Evolutionary conservation across 2,797 vertebrate species (phyloP).

Genomic region (Pteronotus mesoamericanus): DNA sequence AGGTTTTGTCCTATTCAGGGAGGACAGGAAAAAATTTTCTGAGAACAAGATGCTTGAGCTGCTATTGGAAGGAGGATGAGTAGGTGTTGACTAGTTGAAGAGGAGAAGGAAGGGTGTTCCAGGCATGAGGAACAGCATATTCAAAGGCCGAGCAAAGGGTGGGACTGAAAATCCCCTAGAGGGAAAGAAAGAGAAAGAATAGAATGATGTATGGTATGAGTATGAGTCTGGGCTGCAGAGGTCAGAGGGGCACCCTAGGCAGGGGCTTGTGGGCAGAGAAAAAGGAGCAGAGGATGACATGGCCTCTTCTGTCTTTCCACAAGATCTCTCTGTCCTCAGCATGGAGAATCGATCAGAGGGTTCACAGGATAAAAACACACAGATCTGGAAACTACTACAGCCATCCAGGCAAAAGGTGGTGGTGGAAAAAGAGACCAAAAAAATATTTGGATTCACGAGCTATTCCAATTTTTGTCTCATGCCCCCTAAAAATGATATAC

Average conservation of each 20-base stretch:
- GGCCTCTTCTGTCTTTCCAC: neutral
- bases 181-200: neutral
- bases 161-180: neutral
- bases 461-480: neutral
- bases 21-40: neutral
- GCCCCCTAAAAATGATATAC: neutral
- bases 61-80: neutral
- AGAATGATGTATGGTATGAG: neutral
- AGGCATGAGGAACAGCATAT: neutral
- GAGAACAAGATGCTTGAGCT: neutral
- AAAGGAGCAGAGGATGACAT: neutral
- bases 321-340: neutral
- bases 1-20: neutral
- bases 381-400: neutral
- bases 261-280: neutral
- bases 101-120: neutral
- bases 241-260: neutral
- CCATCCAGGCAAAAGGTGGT: neutral
- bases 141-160: neutral
- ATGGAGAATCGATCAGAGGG: neutral
- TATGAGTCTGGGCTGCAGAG: neutral
- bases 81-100: neutral
- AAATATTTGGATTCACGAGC: neutral
- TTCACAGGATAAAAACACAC: neutral
- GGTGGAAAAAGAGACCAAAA: neutral